Evolutionary conservation across 2,113 vertebrate genomes (phyloP).

Genomic region (Gadus chalcogrammus): DNA sequence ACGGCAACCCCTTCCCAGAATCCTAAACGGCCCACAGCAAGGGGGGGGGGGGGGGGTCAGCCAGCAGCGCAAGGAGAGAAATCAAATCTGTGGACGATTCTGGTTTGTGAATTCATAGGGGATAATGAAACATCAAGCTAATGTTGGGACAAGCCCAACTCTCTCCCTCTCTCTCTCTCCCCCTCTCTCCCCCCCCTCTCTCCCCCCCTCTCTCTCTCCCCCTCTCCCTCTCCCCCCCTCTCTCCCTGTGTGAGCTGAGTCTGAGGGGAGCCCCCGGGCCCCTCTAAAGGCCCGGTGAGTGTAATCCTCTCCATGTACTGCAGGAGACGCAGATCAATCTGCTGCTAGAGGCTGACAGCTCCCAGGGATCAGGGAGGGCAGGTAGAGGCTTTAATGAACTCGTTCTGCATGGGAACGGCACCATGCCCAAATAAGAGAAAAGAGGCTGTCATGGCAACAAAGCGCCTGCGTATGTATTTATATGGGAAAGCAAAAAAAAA

Average conservation of each 20-base stretch:
- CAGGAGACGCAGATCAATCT: slow-evolving; percentile 49
- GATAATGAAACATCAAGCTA: slow-evolving; percentile 9
- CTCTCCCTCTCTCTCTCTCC: too few species aligned
- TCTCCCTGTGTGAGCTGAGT: slow-evolving; percentile 13
- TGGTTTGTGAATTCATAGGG: slow-evolving; percentile 20
- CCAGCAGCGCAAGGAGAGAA: too few species aligned
- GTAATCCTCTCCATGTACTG: slow-evolving; percentile 43
- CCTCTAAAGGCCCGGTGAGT: slow-evolving; percentile 15
- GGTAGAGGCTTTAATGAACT: slow-evolving; percentile 60
- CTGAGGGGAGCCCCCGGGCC: slow-evolving; percentile 23
- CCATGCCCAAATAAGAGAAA: slow-evolving; percentile 44
- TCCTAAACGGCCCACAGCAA: slow-evolving; percentile 53
- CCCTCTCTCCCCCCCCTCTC: too few species aligned
- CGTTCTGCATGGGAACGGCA: slow-evolving; percentile 48
- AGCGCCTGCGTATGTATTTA: slow-evolving; percentile 55
- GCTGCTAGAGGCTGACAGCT: slow-evolving; percentile 40
- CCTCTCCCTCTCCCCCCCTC: slow-evolving; percentile 25
- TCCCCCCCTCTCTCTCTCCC: slow-evolving; percentile 8
- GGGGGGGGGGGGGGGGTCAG: background rate
- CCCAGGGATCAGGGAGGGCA: slow-evolving; percentile 41
- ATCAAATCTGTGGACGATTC: slow-evolving; percentile 35
- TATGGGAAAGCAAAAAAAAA: slow-evolving; percentile 34
- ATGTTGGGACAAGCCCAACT: slow-evolving; percentile 26
- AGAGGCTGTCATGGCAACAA: slow-evolving; percentile 70
- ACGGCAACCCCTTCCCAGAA: slow-evolving; percentile 43